Evolutionary conservation across 2,888 invertebrate species (phyloP), one percentile per base, ranked within the genome.

Genomic region (Hipparchia sbordonii): DNA sequence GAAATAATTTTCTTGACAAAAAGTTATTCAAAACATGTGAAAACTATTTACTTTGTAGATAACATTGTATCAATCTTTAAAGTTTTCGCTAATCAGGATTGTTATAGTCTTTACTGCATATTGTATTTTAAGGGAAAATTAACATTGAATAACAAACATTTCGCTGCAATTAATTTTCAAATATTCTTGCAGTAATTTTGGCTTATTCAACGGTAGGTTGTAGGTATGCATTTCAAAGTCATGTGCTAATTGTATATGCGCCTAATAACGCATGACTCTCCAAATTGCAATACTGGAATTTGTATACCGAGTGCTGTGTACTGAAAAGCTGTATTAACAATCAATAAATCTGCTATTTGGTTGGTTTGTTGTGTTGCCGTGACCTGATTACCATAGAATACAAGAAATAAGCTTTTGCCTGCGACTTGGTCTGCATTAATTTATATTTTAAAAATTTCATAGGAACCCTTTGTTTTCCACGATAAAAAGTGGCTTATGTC

Each of bases 291-390:
- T 45, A 61, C n/a, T 61, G 45, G 45, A 61, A 61, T 61, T 61
- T 39, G 60, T 61, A 45, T 61, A 61, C 60, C 39, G 23, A 60
- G 33, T 33, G 39, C 60, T 45, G 60, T 12, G 12, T n/a, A 61
- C 60, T 45, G 60, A 61, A 45, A 61, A 12, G 10, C 60, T 59
- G 10, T 39, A 59, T 60, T 61, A 45, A 45, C 60, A 61, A 61
- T 61, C 45, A 61, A 61, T 57, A 57, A 59, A 13, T 54, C 46
- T 59, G 13, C 8, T 56, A 65, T 70, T 45, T 59, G 72, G 39
- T 45, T n/a, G 13, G 13, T 66, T 66, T 66, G 65, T 66, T 23
- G 9, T 66, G 33, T 12, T 33, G 23, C 56, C 61, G 63, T 56
- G 66, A 72, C 45, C 60, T 60, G 60, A 39, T 60, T 60, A 33